Evolutionary conservation across 2,888 invertebrate genomes (phyloP).

Genomic region (Arge pagana): DNA sequence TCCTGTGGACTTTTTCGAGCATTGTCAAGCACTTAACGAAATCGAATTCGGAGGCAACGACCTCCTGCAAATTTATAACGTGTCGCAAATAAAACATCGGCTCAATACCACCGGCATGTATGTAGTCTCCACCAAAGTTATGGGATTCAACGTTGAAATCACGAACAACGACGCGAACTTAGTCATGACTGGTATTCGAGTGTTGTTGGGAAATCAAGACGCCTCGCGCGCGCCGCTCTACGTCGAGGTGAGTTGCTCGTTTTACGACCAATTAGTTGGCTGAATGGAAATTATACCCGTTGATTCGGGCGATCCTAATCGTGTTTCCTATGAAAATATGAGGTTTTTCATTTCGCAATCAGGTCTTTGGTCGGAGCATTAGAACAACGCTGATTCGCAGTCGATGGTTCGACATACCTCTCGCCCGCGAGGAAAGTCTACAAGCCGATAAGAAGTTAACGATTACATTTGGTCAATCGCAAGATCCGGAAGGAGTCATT

Average conservation of each 20-base stretch:
- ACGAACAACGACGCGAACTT: constrained; percentile 84
- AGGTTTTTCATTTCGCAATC: constrained; percentile 54
- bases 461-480: constrained; percentile 81
- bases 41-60: constrained; percentile 96
- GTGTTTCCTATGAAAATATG: constrained; percentile 35
- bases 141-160: constrained; percentile 88
- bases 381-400: constrained; percentile 73
- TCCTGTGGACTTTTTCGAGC: constrained; percentile 97
- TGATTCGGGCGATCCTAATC: neutral
- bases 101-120: constrained; percentile 86
- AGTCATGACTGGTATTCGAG: constrained; percentile 88
- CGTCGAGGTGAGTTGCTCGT: constrained; percentile 64
- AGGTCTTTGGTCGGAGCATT: constrained; percentile 76
- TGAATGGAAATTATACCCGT: too few species aligned
- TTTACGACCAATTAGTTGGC: neutral
- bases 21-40: constrained; percentile 88
- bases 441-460: constrained; percentile 90
- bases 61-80: constrained; percentile 91
- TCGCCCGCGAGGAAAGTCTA: constrained; percentile 91
- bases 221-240: constrained; percentile 76
- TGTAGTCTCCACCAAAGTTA: constrained; percentile 88
- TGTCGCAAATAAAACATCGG: constrained; percentile 89
- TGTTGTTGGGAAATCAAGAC: constrained; percentile 85
- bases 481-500: constrained; percentile 85
- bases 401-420: constrained; percentile 95